Evolutionary conservation across 2,888 invertebrate species (phyloP).

Genomic region (Entomobrya multifasciata): DNA sequence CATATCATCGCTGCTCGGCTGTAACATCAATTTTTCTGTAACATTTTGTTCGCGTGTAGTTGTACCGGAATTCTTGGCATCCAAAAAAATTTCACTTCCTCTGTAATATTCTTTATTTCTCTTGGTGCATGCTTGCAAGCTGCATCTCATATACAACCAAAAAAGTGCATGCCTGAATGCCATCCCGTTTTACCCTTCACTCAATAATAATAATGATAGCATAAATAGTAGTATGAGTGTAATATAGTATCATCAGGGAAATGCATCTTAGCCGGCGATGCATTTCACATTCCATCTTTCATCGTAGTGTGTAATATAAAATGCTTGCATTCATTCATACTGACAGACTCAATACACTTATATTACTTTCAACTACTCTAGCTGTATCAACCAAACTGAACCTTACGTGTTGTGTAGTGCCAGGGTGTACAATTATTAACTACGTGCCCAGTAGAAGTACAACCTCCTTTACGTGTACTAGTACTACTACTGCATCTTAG

Average conservation of each 20-base stretch:
- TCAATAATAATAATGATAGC: neutral
- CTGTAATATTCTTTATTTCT: conserved; percentile 26
- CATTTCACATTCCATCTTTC: conserved; percentile 27
- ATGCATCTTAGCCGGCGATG: conserved; percentile 51
- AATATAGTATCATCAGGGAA: conserved; percentile 52
- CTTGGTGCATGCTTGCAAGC: conserved; percentile 51
- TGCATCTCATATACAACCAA: conserved; percentile 56
- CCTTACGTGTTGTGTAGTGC: conserved; percentile 27
- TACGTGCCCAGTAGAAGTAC: conserved; percentile 1
- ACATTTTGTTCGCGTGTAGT: neutral
- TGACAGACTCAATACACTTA: conserved; percentile 25
- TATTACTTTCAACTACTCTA: conserved; percentile 27
- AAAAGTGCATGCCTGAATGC: conserved; percentile 28
- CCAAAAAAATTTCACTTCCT: conserved; percentile 52
- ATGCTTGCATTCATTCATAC: conserved; percentile 20
- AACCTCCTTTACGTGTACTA: neutral
- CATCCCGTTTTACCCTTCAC: conserved; percentile 41
- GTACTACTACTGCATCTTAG: neutral
- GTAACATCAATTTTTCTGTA: neutral
- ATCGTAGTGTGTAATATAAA: neutral
- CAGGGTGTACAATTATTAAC: conserved; percentile 15
- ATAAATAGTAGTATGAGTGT: neutral
- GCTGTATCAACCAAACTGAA: neutral
- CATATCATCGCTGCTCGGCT: conserved; percentile 10
- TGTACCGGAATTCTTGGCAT: conserved; percentile 11